Conservation (phyloP, 2,888 invertebrate species). For the Agrochola lota region DNA sequence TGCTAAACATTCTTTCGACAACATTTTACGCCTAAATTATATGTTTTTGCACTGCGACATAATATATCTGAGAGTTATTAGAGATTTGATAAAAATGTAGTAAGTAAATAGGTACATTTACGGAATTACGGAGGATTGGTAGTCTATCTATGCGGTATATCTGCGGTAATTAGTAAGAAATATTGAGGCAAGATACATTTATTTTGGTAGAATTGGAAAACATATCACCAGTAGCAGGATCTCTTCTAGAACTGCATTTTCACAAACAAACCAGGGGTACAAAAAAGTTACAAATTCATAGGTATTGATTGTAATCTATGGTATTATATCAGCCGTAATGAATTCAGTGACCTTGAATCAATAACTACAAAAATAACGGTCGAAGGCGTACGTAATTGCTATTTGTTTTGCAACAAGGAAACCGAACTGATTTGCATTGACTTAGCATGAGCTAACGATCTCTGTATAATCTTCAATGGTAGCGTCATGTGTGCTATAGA, state of each 20-base stretch:
- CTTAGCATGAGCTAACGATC: slow-evolving; percentile 51
- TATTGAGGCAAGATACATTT: not conserved
- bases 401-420: slow-evolving; percentile 63
- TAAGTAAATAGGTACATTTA: not conserved
- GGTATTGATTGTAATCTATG: not conserved
- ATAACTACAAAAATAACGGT: slow-evolving; percentile 50
- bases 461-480: slow-evolving; percentile 39
- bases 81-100: not conserved
- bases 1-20: slow-evolving; percentile 31
- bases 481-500: slow-evolving; percentile 36
- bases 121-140: not conserved
- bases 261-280: not conserved
- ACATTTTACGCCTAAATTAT: slow-evolving; percentile 10
- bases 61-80: not conserved
- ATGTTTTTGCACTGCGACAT: not conserved
- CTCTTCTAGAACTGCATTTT: not conserved
- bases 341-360: slow-evolving; percentile 46
- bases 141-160: not conserved
- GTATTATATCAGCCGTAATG: slow-evolving; percentile 27
- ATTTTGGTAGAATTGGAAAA: not conserved
- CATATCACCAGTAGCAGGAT: not conserved
- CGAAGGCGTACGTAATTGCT: slow-evolving; percentile 52
- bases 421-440: slow-evolving; percentile 57
- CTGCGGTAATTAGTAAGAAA: not conserved
- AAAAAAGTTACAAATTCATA: not conserved